Conservation (phyloP, 2,113 vertebrate genomes). For the Centropus bengalensis region DNA sequence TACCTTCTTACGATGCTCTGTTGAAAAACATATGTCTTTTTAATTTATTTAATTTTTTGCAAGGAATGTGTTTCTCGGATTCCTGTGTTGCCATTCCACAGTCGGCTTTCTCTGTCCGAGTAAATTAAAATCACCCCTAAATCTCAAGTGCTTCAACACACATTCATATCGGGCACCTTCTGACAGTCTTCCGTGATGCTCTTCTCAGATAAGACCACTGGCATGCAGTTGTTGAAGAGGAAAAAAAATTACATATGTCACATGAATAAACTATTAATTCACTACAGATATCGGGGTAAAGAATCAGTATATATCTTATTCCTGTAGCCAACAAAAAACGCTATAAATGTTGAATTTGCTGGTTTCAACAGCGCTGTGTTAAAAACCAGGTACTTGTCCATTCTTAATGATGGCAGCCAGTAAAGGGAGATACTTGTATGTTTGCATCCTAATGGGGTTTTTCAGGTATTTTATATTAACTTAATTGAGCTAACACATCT, state of each 20-base stretch:
- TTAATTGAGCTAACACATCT: not conserved
- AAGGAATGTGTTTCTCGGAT: not conserved
- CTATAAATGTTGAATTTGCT: not conserved
- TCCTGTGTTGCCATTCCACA: not conserved
- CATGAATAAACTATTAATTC: not conserved
- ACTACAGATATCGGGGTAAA: not conserved
- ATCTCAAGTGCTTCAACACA: not conserved
- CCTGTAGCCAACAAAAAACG: not conserved
- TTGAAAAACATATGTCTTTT: not conserved
- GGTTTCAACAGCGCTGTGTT: not conserved
- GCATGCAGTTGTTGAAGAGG: not conserved
- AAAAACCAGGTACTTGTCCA: not conserved
- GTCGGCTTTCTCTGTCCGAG: not conserved
- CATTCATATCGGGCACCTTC: not conserved
- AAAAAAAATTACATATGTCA: not conserved
- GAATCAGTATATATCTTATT: not conserved
- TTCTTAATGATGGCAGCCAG: not conserved
- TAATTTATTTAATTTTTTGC: not conserved
- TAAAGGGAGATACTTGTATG: not conserved
- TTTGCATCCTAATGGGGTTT: not conserved
- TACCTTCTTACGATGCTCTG: not conserved
- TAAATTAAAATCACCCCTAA: not conserved
- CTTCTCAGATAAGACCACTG: not conserved
- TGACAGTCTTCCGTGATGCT: not conserved
- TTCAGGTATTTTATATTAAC: not conserved